Evolutionary conservation across 1,140 invertebrate species (phyloP).

Genomic region (Cotesia vestalis): DNA sequence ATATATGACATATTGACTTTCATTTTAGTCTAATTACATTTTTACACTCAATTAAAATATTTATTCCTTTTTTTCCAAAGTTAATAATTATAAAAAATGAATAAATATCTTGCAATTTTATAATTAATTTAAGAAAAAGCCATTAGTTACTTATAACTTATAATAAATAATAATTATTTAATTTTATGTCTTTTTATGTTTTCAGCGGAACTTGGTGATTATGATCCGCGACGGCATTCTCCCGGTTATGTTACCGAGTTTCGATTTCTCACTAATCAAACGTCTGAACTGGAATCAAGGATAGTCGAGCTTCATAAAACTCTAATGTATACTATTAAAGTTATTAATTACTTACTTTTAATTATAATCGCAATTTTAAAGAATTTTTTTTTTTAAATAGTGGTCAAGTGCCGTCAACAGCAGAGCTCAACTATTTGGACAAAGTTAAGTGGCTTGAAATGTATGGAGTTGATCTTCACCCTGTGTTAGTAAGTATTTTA

Average conservation of each 20-base stretch:
- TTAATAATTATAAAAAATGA: not conserved
- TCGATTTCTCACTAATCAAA: constrained; percentile 92
- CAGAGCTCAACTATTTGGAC: constrained; percentile 79
- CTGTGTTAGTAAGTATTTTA: constrained; percentile 73
- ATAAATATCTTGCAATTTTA: no score
- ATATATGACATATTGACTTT: not conserved
- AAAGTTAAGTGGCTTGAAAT: constrained; percentile 86
- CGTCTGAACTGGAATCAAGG: constrained; percentile 86
- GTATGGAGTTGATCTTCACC: constrained; percentile 85
- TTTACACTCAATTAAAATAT: constrained; percentile 2
- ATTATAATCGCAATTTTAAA: constrained; percentile 20
- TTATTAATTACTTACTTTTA: constrained; percentile 13
- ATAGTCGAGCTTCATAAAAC: constrained; percentile 91
- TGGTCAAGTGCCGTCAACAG: constrained; percentile 75
- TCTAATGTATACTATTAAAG: constrained; percentile 74
- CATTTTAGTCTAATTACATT: constrained; percentile 23
- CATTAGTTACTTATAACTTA: not conserved
- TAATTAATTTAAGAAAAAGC: no score
- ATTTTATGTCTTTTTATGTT: constrained; percentile 40
- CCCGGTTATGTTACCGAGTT: constrained; percentile 97
- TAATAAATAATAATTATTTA: no score
- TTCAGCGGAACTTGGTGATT: constrained; percentile 97
- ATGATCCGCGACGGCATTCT: constrained; percentile 88
- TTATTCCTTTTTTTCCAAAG: not conserved
- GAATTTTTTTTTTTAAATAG: constrained; percentile 61